Evolutionary conservation across 2,113 vertebrate genomes (phyloP), one percentile per base, ranked within the genome.

Genomic region (Embiotoca jacksoni): DNA sequence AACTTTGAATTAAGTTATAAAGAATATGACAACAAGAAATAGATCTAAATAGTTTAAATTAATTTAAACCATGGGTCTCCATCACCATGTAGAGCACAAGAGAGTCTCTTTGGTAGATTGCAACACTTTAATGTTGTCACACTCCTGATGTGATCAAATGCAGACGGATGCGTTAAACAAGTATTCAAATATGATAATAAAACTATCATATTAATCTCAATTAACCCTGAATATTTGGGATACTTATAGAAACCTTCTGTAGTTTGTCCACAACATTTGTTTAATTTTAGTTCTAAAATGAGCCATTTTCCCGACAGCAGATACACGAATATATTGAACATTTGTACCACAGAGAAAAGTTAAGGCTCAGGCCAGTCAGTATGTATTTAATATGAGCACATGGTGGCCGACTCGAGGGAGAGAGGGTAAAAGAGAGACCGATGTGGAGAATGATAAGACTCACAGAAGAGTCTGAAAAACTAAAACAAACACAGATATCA

Each of bases 301-400:
- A 68, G 16, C 30, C 44, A 15, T 69, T 82, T 87, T 85, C 69
- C 68, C 64, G 58, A 66, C 5, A 33, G 58, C 46, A 78, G 81
- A 86, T 84, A 78, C 66, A 70, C 9, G 16, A 7, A 46, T 9
- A 60, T 75, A 72, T 82, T 50, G 72, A 32, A 65, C 2, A 30
- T 57, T 68, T 75, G 47, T 3, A 57, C 44, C 49, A 54, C 1
- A 59, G 54, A 73, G 54, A 37, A 47, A 35, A 71, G 53, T 46
- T 13, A 60, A 83, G 78, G 72, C 65, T 75, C 59, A 77, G 65
- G 44, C 50, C 75, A 57, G 56, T 68, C 73, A 94, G 55, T 94
- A 93, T 95, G 95, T 96, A 95, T 96, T 96, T 94, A 96, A 91
- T 91, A 94, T 90, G 89, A 95, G 94, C 91, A 94, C 81, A 86